Base-by-base conservation (phyloP, 2,888 invertebrate genomes). In the Balanococcus diminutus region DNA sequence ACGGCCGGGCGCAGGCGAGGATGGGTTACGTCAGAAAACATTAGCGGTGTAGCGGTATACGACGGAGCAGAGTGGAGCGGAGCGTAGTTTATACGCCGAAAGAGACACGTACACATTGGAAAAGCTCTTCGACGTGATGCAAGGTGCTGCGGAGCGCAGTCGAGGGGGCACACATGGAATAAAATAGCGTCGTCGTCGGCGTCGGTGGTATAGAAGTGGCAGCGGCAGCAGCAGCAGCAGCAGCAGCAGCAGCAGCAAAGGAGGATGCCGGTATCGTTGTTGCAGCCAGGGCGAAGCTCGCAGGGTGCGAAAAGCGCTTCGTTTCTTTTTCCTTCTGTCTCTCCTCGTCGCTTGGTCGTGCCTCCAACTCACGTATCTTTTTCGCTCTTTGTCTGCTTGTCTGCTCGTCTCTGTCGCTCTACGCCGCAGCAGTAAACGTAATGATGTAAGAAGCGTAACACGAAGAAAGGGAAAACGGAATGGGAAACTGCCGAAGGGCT, bases 391-490 rank as follows among this genome's bases (percentile, higher is more conserved):
- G 42, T 42, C 42, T 42, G 42, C 16, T 16, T 42, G 42, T 42
- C 42, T 42, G 42, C 42, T 42, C 16, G 11, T 42, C 42, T 36
- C 36, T 3, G 4, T 42, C 42, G 2, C 42, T 42, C 42, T 42
- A 42, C 56, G 56, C 56, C 56, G 36, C 31, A 51, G n/a, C 72
- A 72, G 84, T 67, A 84, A 61, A 84, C 84, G 72, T 84, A 67
- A 72, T 72, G 61, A 84, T 84, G 84, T 61, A 84, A 61, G 72
- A 84, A 79, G 85, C 28, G 61, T 84, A 84, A 84, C 51, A 36
- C 81, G 31, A 61, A 19, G 56, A 51, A 82, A 82, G 51, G 82
- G 82, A 83, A 31, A 31, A 51, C n/a, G 28, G 51, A 42, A 42
- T 42, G 16, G 14, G 51, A 51, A n/a, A 39, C 25, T 14, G 42